Base-by-base conservation (phyloP, 1,140 invertebrate genomes). In the Hylyphantes graminicola region DNA sequence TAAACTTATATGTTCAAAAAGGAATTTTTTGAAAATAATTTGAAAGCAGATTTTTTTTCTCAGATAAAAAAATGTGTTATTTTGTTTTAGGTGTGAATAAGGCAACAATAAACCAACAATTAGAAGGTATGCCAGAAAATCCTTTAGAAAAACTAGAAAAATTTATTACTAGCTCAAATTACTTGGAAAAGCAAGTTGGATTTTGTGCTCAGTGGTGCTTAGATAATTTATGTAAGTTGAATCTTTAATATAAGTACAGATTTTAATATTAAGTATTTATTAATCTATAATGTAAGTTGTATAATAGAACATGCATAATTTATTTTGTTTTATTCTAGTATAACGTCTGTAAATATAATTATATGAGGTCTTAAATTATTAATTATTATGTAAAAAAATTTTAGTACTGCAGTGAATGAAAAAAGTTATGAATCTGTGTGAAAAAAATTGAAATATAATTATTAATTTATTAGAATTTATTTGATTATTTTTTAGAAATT, bases 191-290 rank as follows among this genome's bases (percentile, higher is more conserved):
- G 85, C 96, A 98, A 92, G 95, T 97, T 86, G 96, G 96, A 63
- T 98, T 98, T 89, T 97, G 96, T 91, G 95, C 96, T 61, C 93
- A 95, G 86, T 98, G 96, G 96, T 94, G 94, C 87, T 92, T 98
- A 75, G 97, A 98, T 91, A 98, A 98, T 90, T 91, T 97, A 86
- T 97, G 96, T 97, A 92, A 94, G 93, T 93, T 64, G 73, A 73
- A 74, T 68, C 57, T 76, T 11, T 53, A 7, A 50, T 51, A 11
- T 57, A 21, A 15, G n/a, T 75, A 35, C 35, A 59, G 12, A 59
- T 59, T 59, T 12, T 13, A 59, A 9, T 59, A n/a, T 59, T 82
- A 68, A 70, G 50, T 50, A 73, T 85, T 19, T 57, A 50, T 65
- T 19, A 21, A 65, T 65, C n/a, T 11, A 65, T 35, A 35, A 35